phyloP scores from a whole-genome alignment of 2,888 invertebrate species.

The Carabus problematicus region DNA sequence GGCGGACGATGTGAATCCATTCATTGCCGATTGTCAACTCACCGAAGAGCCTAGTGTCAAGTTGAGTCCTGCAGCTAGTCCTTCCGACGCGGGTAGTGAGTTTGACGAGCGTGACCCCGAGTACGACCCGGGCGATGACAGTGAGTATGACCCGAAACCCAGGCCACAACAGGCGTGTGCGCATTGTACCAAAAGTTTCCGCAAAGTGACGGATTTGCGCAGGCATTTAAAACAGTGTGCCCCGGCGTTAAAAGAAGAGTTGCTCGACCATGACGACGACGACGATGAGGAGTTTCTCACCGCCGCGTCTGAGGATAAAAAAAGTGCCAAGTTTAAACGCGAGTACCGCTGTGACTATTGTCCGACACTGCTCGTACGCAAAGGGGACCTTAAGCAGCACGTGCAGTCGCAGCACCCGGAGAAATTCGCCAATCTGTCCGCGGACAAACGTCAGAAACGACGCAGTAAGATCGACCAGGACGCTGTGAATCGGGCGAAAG shows the following conservation, averaged over 20 bases:
- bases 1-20: constrained; percentile 39
- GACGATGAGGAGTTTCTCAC: not conserved
- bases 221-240: constrained; percentile 16
- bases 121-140: constrained; percentile 6
- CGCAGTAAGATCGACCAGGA: constrained; percentile 58
- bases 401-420: constrained; percentile 50
- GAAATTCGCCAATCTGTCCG: constrained; percentile 23
- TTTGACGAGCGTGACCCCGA: constrained; percentile 24
- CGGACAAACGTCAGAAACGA: constrained; percentile 48
- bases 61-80: not conserved
- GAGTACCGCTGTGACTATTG: constrained; percentile 52
- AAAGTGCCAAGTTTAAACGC: constrained; percentile 6
- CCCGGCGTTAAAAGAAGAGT: constrained; percentile 3
- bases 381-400: constrained; percentile 51
- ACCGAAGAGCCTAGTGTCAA: constrained; percentile 11
- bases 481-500: constrained; percentile 56
- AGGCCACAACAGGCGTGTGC: not conserved
- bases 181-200: constrained; percentile 51
- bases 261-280: not conserved
- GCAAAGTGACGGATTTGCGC: not conserved
- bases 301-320: not conserved
- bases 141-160: not conserved
- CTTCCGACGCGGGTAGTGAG: not conserved
- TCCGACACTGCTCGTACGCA: constrained; percentile 49
- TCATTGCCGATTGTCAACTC: constrained; percentile 32